Evolutionary conservation across 2,113 vertebrate genomes (phyloP).

Genomic region (Zapus hudsonius): DNA sequence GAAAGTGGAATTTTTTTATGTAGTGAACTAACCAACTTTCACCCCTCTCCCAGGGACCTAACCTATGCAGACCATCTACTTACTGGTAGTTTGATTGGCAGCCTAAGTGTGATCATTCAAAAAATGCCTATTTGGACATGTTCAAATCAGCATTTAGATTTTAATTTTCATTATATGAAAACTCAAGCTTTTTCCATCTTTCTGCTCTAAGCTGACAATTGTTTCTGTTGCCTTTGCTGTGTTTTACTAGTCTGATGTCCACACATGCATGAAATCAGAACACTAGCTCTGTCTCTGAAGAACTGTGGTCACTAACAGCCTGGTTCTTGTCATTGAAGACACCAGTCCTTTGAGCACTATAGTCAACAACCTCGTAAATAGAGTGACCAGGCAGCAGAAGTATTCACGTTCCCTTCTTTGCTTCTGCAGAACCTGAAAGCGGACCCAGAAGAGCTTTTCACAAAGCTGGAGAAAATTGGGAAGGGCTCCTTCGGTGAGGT

Average conservation of each 20-base stretch:
- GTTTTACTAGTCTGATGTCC: background rate
- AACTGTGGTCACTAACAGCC: background rate
- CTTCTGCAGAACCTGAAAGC: slow-evolving; percentile 91
- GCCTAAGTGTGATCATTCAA: background rate
- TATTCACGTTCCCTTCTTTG: slow-evolving; percentile 33
- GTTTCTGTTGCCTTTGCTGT: background rate
- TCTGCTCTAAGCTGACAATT: background rate
- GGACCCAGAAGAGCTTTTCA: slow-evolving; percentile 96
- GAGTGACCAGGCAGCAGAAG: background rate
- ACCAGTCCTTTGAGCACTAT: background rate
- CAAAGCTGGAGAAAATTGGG: slow-evolving; percentile 97
- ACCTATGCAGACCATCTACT: too few relatives aligned
- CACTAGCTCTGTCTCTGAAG: background rate
- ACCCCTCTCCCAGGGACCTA: background rate
- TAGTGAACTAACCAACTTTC: background rate
- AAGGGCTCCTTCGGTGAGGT: slow-evolving; percentile 99
- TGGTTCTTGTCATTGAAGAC: background rate
- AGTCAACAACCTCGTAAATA: rapidly evolving
- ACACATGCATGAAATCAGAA: background rate
- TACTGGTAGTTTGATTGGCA: background rate
- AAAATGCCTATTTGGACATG: background rate
- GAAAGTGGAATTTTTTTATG: background rate
- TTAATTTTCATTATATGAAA: background rate
- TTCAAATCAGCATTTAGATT: background rate
- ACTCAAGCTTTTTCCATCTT: background rate